These are phyloP conservation scores for Capitella teleta DNA, from an alignment of 1,140 invertebrate species.

Conservation along the genomic window DNA sequence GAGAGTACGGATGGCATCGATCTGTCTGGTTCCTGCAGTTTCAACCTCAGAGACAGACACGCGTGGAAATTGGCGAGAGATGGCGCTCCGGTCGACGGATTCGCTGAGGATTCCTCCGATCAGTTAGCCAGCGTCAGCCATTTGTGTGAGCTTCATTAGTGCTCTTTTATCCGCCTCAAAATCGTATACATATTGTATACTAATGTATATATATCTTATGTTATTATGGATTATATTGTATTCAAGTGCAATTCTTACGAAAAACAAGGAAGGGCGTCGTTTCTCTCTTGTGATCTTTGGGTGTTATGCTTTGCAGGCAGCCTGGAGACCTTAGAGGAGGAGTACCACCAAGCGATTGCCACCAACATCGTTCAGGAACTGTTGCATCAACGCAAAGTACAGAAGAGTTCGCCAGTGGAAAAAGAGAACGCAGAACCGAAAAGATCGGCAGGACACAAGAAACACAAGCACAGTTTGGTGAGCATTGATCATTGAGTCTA, in stretches of 20 bases:
- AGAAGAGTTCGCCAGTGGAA: too few relatives aligned
- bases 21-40: slow-evolving; percentile 31
- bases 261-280: too few relatives aligned
- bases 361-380: slow-evolving; percentile 36
- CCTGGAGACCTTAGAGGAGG: slow-evolving; percentile 26
- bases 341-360: slow-evolving; percentile 34
- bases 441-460: too few relatives aligned
- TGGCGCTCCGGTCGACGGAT: not conserved
- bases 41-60: slow-evolving; percentile 18
- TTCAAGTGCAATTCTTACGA: too few relatives aligned
- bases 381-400: slow-evolving; percentile 17
- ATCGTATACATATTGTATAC: not conserved
- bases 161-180: too few relatives aligned
- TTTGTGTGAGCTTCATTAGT: too few relatives aligned
- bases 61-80: slow-evolving; percentile 24
- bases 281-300: not conserved
- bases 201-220: not conserved
- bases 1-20: slow-evolving; percentile 27
- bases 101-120: too few relatives aligned
- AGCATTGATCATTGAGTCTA: too few relatives aligned
- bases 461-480: too few relatives aligned
- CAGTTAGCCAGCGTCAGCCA: too few relatives aligned
- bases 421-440: too few relatives aligned
- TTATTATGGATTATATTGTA: not conserved
- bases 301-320: not conserved